Percentiles rank a stretch among this genome's conserved stretches.
Evolutionary conservation across 2,888 invertebrate species (phyloP).

Genomic region (Mesorhabditis sp.): DNA sequence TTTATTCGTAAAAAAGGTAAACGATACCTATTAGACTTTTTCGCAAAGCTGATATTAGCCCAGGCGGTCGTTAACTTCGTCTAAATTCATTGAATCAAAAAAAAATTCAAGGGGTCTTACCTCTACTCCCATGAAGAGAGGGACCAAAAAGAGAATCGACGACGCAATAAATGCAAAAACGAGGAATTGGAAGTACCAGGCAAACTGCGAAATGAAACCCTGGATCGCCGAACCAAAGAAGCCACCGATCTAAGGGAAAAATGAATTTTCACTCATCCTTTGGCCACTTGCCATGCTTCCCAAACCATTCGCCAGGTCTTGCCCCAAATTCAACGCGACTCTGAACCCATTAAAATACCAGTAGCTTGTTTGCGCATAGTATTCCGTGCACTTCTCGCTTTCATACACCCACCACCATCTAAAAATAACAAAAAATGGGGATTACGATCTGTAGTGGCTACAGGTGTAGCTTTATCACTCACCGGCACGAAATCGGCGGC

Average conservation of each 20-base stretch:
- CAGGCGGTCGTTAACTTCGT: constrained; percentile 1
- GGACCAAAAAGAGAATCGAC: not conserved
- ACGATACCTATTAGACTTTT: not conserved
- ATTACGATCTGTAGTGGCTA: too few relatives aligned
- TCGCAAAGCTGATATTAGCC: not conserved
- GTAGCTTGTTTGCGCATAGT: not conserved
- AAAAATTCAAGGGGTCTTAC: not conserved
- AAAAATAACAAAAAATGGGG: too few relatives aligned
- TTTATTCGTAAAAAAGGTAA: not conserved
- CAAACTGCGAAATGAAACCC: not conserved
- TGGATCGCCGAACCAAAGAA: not conserved
- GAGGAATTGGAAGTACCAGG: not conserved
- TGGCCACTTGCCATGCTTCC: not conserved
- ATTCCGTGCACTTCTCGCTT: not conserved
- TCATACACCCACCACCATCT: not conserved
- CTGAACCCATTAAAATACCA: not conserved
- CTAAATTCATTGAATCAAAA: not conserved
- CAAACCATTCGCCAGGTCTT: not conserved
- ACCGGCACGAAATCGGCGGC: constrained; percentile 2
- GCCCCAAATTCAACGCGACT: not conserved
- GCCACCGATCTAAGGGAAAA: not conserved
- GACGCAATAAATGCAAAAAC: not conserved
- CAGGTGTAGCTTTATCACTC: not conserved
- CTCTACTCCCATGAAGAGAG: not conserved
- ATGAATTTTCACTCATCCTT: not conserved